Percentiles rank a stretch among this genome's conserved stretches.
Evolutionary conservation across 2,113 vertebrate genomes (phyloP).

Genomic region (Mormyrus iriodes): DNA sequence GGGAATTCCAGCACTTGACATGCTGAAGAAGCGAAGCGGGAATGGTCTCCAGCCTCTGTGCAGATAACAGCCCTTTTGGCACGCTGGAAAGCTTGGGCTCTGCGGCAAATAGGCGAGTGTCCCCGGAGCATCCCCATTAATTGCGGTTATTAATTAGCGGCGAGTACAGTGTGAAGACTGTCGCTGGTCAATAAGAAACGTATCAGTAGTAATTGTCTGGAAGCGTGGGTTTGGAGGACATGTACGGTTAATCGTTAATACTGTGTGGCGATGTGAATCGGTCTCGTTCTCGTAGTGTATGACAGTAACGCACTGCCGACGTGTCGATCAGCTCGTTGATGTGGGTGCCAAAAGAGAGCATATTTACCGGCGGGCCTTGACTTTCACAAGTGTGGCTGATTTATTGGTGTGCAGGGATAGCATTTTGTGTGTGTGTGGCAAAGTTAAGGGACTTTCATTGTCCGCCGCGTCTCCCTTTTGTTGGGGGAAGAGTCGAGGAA

Average conservation of each 20-base stretch:
- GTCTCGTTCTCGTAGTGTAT: not conserved
- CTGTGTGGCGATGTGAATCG: not conserved
- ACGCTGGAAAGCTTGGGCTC: not conserved
- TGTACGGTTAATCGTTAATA: not conserved
- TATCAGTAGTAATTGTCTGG: not conserved
- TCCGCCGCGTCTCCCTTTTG: not conserved
- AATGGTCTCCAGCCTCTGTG: not conserved
- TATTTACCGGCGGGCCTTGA: not conserved
- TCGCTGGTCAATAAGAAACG: not conserved
- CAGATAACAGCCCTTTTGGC: not conserved
- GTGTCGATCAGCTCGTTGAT: not conserved
- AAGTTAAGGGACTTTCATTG: not conserved
- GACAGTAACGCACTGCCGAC: not conserved
- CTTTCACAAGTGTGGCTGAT: not conserved
- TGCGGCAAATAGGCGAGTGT: not conserved
- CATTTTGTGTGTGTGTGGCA: not conserved
- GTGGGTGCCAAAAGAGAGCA: not conserved
- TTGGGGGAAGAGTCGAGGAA: not conserved
- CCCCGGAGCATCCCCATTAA: not conserved
- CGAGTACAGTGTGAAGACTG: not conserved
- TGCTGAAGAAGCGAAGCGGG: not conserved
- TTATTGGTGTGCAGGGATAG: not conserved
- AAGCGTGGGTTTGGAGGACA: not conserved
- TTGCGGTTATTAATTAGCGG: not conserved
- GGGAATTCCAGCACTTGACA: not conserved